A percentile compares a stretch with the other conserved stretches of the same genome.
These are phyloP conservation scores for Dicerorhinus sumatrensis DNA, from an alignment of 2,113 vertebrate genomes.

Conservation along the genomic window DNA sequence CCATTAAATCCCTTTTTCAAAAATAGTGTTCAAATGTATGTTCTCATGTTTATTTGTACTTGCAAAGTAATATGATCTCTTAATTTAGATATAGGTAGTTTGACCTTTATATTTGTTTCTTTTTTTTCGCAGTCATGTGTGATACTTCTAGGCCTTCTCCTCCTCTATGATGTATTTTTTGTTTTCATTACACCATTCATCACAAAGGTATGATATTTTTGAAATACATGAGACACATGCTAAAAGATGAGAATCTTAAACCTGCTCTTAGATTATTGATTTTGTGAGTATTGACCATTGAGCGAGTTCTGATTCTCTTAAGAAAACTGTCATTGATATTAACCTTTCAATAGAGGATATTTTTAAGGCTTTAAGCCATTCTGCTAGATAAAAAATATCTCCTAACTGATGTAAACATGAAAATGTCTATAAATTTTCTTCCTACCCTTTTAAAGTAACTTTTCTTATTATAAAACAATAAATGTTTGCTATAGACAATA, in stretches of 20 bases:
- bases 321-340: slow-evolving; percentile 47
- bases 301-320: slow-evolving; percentile 45
- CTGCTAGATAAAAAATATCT: neutral
- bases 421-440: slow-evolving; percentile 42
- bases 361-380: slow-evolving; percentile 47
- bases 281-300: neutral
- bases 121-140: slow-evolving; percentile 93
- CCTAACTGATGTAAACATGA: neutral
- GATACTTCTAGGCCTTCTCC: slow-evolving; percentile 95
- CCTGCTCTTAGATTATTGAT: neutral
- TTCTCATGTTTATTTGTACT: slow-evolving; percentile 48
- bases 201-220: slow-evolving; percentile 91
- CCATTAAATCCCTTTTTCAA: neutral
- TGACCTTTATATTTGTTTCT: slow-evolving; percentile 58
- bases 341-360: neutral
- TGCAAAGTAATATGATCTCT: slow-evolving; percentile 27
- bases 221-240: neutral
- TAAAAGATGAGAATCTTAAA: slow-evolving; percentile 43
- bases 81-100: slow-evolving; percentile 23
- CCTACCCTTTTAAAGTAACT: neutral
- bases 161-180: slow-evolving; percentile 98
- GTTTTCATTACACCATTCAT: slow-evolving; percentile 99
- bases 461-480: neutral
- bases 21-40: slow-evolving; percentile 38
- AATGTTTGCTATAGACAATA: neutral